Base-by-base conservation (phyloP, 2,797 vertebrate genomes). In the Antrozous pallidus region DNA sequence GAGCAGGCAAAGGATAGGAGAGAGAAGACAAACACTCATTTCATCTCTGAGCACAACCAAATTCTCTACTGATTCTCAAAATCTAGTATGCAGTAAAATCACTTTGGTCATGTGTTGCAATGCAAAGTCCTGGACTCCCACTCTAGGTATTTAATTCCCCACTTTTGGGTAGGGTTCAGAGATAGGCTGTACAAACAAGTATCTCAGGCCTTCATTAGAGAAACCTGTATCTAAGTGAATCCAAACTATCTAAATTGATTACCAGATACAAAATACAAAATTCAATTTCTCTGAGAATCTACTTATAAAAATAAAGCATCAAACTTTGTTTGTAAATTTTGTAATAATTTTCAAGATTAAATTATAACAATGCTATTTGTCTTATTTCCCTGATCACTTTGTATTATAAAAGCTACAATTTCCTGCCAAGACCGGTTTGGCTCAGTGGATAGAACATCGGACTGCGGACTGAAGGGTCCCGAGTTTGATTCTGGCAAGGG, bases 331-430 rank as follows among this genome's bases (percentile, higher is more conserved):
- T 51, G 10, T 38, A 86, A 93, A 49, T 67, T 67, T 82, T 75
- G 42, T 42, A 91, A 80, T 85, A n/a, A 74, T 74, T 93, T 88
- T 82, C 28, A 92, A 83, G 31, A 71, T 47, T 24, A 67, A 86
- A 78, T 61, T 11, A 69, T 71, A 82, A 38, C 4, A 75, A 6
- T 67, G 11, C 2, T 51, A 10, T 82, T 96, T 84, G 16, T 88
- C 16, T 81, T 78, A 6, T 45, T 93, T 18, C 45, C 36, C 28
- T 63, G 40, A 58, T 51, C 18, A 1, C 9, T 8, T 89, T 74
- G 10, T 56, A 33, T 56, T 77, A 91, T 20, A 10, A 36, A 93
- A 73, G 9, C 61, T 51, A 6, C 26, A 58, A 20, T 54, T 88
- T 92, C 83, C 20, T 87, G n/a, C n/a, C n/a, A n/a, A n/a, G n/a